Conservation (phyloP, 2,113 vertebrate genomes). For the Xyliphius kryptos region DNA sequence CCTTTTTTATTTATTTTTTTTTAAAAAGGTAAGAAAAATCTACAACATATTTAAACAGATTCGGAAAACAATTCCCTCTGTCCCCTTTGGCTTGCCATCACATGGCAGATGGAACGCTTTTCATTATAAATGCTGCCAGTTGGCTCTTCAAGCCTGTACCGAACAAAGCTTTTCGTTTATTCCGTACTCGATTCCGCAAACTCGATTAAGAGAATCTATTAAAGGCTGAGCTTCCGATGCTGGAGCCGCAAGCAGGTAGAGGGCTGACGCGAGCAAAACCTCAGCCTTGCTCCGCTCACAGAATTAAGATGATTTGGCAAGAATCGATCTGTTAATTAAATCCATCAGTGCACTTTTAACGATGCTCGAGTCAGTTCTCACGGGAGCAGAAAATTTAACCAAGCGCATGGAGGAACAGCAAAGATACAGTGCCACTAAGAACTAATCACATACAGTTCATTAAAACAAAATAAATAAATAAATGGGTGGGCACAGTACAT, state of each 20-base stretch:
- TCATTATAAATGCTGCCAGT: constrained; percentile 64
- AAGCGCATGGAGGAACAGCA: no score
- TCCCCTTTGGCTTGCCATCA: constrained; percentile 56
- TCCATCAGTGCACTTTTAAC: constrained; percentile 60
- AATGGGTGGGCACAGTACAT: no score
- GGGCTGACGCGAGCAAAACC: constrained; percentile 28
- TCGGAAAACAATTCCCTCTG: constrained; percentile 75
- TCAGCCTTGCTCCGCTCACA: no score
- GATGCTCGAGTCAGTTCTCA: no score
- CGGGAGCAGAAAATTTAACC: no score
- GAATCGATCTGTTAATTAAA: constrained; percentile 66
- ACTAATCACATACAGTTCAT: no score
- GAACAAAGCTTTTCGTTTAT: constrained; percentile 55
- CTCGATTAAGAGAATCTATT: constrained; percentile 47
- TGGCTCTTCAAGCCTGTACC: constrained; percentile 48
- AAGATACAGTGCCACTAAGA: no score
- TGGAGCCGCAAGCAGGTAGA: constrained; percentile 9
- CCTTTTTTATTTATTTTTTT: no score
- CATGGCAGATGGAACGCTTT: constrained; percentile 61
- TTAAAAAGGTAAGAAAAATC: constrained; percentile 61
- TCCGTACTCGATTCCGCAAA: constrained; percentile 46
- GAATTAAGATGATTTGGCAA: constrained; percentile 50
- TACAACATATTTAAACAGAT: constrained; percentile 70
- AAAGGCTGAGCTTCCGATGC: constrained; percentile 22
- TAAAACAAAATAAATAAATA: no score